Conservation (phyloP, 2,888 invertebrate genomes). For the Gerris lacustris region DNA sequence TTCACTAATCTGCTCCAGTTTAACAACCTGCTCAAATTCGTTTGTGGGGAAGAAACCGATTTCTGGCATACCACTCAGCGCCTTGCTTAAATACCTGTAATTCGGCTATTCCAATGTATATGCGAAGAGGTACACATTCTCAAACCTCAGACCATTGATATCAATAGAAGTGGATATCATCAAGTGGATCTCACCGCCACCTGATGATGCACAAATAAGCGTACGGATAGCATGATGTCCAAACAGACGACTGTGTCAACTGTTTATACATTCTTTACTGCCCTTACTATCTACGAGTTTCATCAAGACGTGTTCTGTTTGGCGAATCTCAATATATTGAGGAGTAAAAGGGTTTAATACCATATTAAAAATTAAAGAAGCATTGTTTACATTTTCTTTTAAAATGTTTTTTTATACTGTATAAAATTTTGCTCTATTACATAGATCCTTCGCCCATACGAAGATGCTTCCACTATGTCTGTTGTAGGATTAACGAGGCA, state of each 20-base stretch:
- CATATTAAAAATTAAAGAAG: too few relatives aligned
- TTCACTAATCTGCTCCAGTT: too few relatives aligned
- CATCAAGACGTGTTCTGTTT: neutral
- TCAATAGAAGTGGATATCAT: neutral
- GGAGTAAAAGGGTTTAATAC: too few relatives aligned
- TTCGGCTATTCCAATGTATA: neutral
- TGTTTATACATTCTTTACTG: too few relatives aligned
- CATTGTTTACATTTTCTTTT: too few relatives aligned
- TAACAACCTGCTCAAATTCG: too few relatives aligned
- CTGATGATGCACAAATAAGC: neutral
- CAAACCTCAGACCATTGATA: neutral
- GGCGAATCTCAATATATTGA: too few relatives aligned
- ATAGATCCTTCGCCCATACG: neutral
- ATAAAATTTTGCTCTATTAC: too few relatives aligned
- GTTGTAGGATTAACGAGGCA: neutral
- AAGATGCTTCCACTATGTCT: neutral
- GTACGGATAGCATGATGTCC: neutral
- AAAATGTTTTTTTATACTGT: too few relatives aligned
- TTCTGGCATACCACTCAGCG: neutral
- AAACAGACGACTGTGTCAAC: neutral
- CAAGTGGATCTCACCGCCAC: neutral
- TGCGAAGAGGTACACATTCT: neutral
- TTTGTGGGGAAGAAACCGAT: neutral
- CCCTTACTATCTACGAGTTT: neutral
- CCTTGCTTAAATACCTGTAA: neutral